These are phyloP conservation scores for Macroglossus sobrinus DNA, from an alignment of 2,113 vertebrate genomes.

Conservation along the genomic window DNA sequence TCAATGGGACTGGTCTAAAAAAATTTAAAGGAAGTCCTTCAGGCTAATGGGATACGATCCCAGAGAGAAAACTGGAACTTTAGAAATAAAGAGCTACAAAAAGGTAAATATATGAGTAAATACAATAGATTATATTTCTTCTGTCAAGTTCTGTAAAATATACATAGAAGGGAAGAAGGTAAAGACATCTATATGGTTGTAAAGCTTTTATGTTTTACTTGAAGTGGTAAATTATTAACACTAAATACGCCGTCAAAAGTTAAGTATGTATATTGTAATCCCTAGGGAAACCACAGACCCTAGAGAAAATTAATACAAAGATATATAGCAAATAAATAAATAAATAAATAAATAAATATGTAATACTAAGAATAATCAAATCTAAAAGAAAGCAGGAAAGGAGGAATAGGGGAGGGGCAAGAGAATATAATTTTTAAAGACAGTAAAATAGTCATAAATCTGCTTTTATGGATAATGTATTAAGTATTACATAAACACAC, in stretches of 20 bases:
- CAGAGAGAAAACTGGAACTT: background rate
- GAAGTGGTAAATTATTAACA: background rate
- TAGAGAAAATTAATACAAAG: background rate
- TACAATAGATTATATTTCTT: background rate
- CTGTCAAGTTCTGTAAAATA: background rate
- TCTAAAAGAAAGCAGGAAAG: background rate
- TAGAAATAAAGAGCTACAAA: background rate
- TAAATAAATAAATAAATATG: background rate
- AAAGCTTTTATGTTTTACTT: background rate
- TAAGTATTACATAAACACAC: background rate
- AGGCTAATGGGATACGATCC: background rate
- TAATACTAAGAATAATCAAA: background rate
- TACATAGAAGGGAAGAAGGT: background rate
- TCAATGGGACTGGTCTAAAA: background rate
- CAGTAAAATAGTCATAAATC: background rate
- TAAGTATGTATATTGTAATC: background rate
- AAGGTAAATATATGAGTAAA: background rate
- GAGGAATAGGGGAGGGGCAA: background rate
- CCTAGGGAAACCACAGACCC: background rate
- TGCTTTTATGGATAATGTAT: background rate
- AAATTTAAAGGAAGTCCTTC: background rate
- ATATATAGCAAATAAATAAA: background rate
- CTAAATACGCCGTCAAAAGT: background rate
- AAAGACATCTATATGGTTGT: background rate
- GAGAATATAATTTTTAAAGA: background rate